Evolutionary conservation across 1,140 invertebrate genomes (phyloP), one percentile per base, ranked within the genome.

Genomic region (Lethocerus indicus): DNA sequence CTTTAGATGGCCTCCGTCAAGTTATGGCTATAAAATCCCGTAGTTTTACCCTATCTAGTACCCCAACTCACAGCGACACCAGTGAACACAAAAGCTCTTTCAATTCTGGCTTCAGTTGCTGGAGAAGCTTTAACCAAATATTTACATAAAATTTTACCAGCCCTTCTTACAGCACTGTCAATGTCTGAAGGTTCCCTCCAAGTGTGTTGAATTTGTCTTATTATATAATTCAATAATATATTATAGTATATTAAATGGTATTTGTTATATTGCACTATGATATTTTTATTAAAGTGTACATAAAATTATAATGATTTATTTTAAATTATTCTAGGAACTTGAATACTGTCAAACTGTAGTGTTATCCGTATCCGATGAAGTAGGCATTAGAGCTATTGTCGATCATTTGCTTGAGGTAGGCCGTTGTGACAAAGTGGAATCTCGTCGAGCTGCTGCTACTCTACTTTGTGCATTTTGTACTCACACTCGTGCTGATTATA

Each of bases 21-120:
- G 86, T 97, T 4, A 95, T 98, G 87, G 81, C 87, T 13, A 89
- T 96, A 32, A 97, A 95, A 69, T 92, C 90, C 7, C 72, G 87
- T 92, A 0, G 90, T 98, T 25, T 66, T 98, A 50, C 93, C 93
- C 2, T 96, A 96, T 66, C 70, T 98, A 39, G 83, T 98, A 40
- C 94, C 94, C 14, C 91, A 96, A 68, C 68, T 97, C 54, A 95
- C 87, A 2, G 75, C 79, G 21, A 76, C 81, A 16, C 81, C 80
- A 41, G 83, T 89, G 6, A 95, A 97, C 67, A 93, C 89, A 2
- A 86, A 89, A 68, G 92, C 92, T 3, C 65, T 97, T 16, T 89
- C 90, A 3, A 84, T 91, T 57, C 67, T 96, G 42, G 87, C 90
- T 3, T 86, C 88, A 21, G 91, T 94, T 5, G 90, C 92, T 54